Base-by-base conservation (phyloP, 2,888 invertebrate genomes). In the Synanthedon myopaeformis region DNA sequence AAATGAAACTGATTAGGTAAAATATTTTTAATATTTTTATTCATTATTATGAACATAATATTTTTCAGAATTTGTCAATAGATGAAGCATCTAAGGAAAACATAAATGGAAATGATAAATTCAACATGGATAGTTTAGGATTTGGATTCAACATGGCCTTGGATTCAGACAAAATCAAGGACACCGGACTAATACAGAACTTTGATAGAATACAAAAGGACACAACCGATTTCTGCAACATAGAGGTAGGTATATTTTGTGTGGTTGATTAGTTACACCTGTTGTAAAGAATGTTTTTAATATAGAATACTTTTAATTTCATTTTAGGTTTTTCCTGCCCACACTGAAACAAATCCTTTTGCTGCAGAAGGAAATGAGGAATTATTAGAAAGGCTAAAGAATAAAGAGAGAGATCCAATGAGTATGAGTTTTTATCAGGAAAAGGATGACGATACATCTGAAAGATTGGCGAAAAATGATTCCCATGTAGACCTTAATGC, bases 401-500 rank as follows among this genome's bases (percentile, higher is more conserved):
- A 84, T 61, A 90, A 90, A 67, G 89, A 90, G 66, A 77, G 88
- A 55, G 90, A 91, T 76, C 90, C 90, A 13, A 91, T 91, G 91
- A 90, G 89, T 58, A 90, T 90, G 90, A 90, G 90, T 54, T 91
- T 91, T 70, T 90, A 90, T 65, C 90, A 90, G 65, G 90, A 90
- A 64, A 89, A 90, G 66, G 89, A 89, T 62, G 89, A 89, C 60
- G 89, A 89, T 57, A 85, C 86, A 2, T 83, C 84, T 66, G 87
- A 87, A 63, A 75, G 81, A 53, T 75, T 80, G 53, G 59, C 69
- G 42, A 76, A 71, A 61, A 70, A 66, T 55, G 75, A 74, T 53
- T 76, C 85, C 64, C 82, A 81, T 51, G 89, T 90, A 50, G 90
- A 90, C 71, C 79, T 91, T 35, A 90, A 91, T 68, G 89, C 90